These are phyloP conservation scores for Xiphorhynchus elegans DNA, from an alignment of 2,113 vertebrate genomes.

Conservation along the genomic window DNA sequence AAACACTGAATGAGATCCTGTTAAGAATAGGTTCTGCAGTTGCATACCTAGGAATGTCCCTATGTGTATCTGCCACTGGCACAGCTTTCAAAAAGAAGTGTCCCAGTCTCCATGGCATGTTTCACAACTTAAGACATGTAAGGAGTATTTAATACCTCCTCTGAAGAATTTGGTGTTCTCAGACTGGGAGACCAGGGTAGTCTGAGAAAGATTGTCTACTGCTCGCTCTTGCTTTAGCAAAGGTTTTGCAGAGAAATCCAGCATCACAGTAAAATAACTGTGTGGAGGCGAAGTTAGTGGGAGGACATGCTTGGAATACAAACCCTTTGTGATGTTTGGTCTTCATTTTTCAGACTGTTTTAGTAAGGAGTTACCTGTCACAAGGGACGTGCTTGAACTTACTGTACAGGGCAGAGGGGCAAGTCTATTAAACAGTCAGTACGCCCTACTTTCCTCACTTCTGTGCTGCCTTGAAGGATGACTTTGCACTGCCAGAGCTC, in stretches of 20 bases:
- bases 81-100: not conserved
- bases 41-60: not conserved
- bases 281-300: not conserved
- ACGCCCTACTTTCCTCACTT: not conserved
- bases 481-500: not conserved
- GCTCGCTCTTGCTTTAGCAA: not conserved
- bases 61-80: not conserved
- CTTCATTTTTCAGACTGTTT: not conserved
- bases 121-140: not conserved
- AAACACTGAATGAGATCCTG: not conserved
- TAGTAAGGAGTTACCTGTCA: not conserved
- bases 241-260: not conserved
- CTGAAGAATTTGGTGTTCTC: rapidly evolving
- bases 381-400: not conserved
- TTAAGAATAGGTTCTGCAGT: not conserved
- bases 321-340: not conserved
- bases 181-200: not conserved
- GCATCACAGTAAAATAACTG: not conserved
- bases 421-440: not conserved
- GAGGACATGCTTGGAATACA: not conserved
- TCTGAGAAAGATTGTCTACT: not conserved
- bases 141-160: not conserved
- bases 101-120: not conserved
- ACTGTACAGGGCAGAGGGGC: not conserved
- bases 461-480: not conserved